These are phyloP conservation scores for Oscheius sp. DNA, from an alignment of 2,888 invertebrate genomes.

Conservation along the genomic window DNA sequence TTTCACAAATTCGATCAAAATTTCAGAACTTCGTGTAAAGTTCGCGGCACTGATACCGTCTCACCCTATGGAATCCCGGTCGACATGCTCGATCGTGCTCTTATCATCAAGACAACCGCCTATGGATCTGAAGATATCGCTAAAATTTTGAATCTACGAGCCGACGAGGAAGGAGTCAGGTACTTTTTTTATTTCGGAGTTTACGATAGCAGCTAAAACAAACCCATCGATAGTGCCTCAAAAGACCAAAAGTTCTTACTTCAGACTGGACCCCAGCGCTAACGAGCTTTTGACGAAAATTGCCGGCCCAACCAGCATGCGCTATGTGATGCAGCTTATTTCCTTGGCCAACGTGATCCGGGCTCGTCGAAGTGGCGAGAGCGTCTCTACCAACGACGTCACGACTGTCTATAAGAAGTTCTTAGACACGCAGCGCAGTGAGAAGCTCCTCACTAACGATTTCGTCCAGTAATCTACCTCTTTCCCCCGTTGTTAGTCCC, in stretches of 20 bases:
- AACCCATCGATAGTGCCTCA: no score
- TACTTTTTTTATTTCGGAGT: constrained; percentile 6
- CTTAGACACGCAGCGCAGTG: constrained; percentile 86
- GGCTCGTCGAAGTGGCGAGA: constrained; percentile 77
- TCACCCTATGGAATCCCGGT: constrained; percentile 97
- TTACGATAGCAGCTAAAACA: no score
- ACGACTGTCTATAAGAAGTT: constrained; percentile 94
- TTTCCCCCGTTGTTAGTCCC: background rate
- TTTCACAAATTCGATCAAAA: constrained; percentile 74
- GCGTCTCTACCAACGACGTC: constrained; percentile 83
- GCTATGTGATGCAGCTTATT: constrained; percentile 97
- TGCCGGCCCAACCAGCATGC: constrained; percentile 89
- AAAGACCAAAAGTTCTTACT: background rate
- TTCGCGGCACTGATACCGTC: constrained; percentile 90
- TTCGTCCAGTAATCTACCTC: background rate
- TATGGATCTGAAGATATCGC: constrained; percentile 56
- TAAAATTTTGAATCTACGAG: constrained; percentile 58
- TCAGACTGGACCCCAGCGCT: constrained; percentile 86
- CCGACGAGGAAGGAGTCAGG: constrained; percentile 95
- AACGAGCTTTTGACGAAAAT: constrained; percentile 90
- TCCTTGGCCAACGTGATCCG: constrained; percentile 95
- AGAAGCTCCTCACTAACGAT: constrained; percentile 45
- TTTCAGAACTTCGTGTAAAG: constrained; percentile 77
- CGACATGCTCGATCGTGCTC: constrained; percentile 85
- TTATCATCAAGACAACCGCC: constrained; percentile 79